A percentile compares a stretch with the other conserved stretches of the same genome.
These are phyloP conservation scores for Heliconius aoede DNA, from an alignment of 2,888 invertebrate genomes.

Conservation along the genomic window DNA sequence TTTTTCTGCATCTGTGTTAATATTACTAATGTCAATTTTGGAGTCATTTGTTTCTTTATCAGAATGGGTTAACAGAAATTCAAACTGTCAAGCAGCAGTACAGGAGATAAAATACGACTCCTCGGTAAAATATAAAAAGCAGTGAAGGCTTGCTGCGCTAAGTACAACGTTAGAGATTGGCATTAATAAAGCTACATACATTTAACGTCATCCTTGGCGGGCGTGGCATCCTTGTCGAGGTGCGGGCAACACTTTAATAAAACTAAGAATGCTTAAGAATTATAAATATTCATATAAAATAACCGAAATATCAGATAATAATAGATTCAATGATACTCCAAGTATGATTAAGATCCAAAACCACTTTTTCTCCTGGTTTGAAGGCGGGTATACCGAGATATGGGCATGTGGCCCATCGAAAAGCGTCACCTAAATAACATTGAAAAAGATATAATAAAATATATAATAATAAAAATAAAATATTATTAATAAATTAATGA, in stretches of 20 bases:
- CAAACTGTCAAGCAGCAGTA: slow-evolving; percentile 57
- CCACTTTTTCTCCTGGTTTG: slow-evolving; percentile 98
- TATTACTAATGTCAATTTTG: not conserved
- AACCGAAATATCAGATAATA: slow-evolving; percentile 79
- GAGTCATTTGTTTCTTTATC: not conserved
- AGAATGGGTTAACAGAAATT: slow-evolving; percentile 48
- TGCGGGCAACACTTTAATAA: no score
- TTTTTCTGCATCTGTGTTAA: not conserved
- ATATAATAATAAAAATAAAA: slow-evolving; percentile 20
- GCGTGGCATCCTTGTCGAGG: slow-evolving; percentile 85
- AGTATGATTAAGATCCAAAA: slow-evolving; percentile 86
- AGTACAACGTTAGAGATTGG: slow-evolving; percentile 57
- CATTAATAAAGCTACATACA: slow-evolving; percentile 64
- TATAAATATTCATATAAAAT: no score
- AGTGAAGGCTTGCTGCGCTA: slow-evolving; percentile 51
- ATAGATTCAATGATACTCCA: no score
- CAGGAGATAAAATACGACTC: slow-evolving; percentile 52
- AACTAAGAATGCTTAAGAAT: no score
- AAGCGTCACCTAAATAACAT: slow-evolving; percentile 99
- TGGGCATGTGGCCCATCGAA: slow-evolving; percentile 98
- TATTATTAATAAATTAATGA: not conserved
- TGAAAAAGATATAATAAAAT: slow-evolving; percentile 67
- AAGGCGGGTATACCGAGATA: slow-evolving; percentile 99
- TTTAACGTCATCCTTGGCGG: slow-evolving; percentile 86
- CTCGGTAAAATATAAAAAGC: slow-evolving; percentile 52